Evolutionary conservation across 2,797 vertebrate genomes (phyloP).

Genomic region (Gallinago nigripennis): DNA sequence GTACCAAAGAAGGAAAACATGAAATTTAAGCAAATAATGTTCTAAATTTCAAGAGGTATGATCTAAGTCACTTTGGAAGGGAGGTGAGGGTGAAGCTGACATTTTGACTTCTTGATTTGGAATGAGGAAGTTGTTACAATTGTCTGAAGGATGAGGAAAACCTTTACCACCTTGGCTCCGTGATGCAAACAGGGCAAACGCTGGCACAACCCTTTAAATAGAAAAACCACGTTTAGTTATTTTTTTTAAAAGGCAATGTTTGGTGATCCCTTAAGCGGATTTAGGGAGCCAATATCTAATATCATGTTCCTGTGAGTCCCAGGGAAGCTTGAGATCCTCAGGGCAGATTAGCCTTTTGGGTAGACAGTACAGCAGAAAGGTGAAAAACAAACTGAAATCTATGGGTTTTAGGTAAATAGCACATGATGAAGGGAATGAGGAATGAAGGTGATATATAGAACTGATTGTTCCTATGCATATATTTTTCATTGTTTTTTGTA

Average conservation of each 20-base stretch:
- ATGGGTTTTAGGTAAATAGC: background rate
- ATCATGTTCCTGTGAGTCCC: background rate
- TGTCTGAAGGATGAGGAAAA: background rate
- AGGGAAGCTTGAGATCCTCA: background rate
- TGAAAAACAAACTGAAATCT: background rate
- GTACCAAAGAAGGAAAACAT: background rate
- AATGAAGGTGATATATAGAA: background rate
- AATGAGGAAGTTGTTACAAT: background rate
- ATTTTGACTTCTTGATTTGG: background rate
- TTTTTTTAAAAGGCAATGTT: background rate
- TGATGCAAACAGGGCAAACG: background rate
- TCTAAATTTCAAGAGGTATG: background rate
- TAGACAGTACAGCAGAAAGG: background rate
- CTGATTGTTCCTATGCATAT: background rate
- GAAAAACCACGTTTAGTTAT: background rate
- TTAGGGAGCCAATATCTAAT: background rate
- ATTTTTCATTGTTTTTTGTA: background rate
- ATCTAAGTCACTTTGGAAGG: background rate
- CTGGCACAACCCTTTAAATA: background rate
- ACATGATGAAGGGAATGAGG: background rate
- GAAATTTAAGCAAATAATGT: background rate
- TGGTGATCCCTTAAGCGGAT: background rate
- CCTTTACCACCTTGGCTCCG: background rate
- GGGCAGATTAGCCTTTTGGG: too few species aligned
- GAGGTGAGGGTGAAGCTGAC: background rate